Percentiles rank a stretch among this genome's conserved stretches.
These are phyloP conservation scores for Ophion ventricosus DNA, from an alignment of 2,888 invertebrate species.

Conservation along the genomic window DNA sequence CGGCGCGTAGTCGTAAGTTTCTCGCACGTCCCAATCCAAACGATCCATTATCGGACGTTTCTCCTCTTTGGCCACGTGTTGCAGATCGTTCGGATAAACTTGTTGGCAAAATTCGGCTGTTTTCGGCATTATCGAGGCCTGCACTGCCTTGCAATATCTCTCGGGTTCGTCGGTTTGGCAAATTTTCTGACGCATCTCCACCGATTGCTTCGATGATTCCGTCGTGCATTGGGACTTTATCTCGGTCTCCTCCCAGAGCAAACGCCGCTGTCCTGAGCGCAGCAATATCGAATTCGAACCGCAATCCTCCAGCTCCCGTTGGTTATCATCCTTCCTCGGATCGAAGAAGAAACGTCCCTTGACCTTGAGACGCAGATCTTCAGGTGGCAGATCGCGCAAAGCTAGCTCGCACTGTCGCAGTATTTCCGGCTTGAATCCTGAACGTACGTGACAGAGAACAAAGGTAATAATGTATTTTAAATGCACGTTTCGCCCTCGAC, in stretches of 20 bases:
- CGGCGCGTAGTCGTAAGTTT: constrained; percentile 74
- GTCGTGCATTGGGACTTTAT: constrained; percentile 47
- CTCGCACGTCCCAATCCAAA: constrained; percentile 79
- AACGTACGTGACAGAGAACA: constrained; percentile 40
- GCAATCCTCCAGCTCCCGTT: constrained; percentile 64
- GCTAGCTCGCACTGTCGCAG: constrained; percentile 80
- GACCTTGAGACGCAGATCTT: constrained; percentile 80
- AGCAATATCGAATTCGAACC: constrained; percentile 79
- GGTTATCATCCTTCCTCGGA: constrained; percentile 70
- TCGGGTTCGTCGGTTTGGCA: constrained; percentile 79
- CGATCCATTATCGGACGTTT: constrained; percentile 79
- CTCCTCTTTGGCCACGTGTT: constrained; percentile 72
- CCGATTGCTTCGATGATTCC: constrained; percentile 49
- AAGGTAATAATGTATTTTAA: constrained; percentile 24
- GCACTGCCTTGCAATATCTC: constrained; percentile 67
- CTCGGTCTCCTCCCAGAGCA: constrained; percentile 78
- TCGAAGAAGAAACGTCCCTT: constrained; percentile 81
- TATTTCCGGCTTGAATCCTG: constrained; percentile 82
- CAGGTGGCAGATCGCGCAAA: constrained; percentile 78
- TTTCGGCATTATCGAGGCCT: constrained; percentile 54
- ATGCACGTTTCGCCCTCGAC: constrained; percentile 23
- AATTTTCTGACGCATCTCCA: constrained; percentile 78
- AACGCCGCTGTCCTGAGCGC: constrained; percentile 75
- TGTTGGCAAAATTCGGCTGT: constrained; percentile 67
- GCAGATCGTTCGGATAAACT: constrained; percentile 67